These are phyloP conservation scores for Penaeus vannamei DNA, from an alignment of 1,140 invertebrate species.

Conservation along the genomic window DNA sequence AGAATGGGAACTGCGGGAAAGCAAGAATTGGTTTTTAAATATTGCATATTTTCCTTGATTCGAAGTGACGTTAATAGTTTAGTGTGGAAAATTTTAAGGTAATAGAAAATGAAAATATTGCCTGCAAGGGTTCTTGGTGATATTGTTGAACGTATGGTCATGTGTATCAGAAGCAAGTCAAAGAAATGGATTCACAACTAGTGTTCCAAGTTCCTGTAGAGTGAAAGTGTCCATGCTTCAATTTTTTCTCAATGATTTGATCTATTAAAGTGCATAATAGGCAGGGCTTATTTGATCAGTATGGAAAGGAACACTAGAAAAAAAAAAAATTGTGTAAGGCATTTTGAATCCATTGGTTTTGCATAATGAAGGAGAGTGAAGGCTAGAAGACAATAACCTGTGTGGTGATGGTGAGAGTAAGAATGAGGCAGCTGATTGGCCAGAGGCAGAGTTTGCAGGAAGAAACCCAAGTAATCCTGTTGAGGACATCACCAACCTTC, in stretches of 20 bases:
- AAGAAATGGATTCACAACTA: too few species aligned
- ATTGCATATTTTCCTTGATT: slow-evolving; percentile 11
- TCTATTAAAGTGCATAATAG: too few species aligned
- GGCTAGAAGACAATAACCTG: background rate
- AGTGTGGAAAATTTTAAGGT: slow-evolving; percentile 18
- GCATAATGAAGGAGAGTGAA: too few species aligned
- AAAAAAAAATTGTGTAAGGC: too few species aligned
- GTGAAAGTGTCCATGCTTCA: too few species aligned
- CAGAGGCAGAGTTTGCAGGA: slow-evolving; percentile 50
- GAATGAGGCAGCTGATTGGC: slow-evolving; percentile 32
- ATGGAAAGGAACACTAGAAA: too few species aligned
- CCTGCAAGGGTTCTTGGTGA: background rate
- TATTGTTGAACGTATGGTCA: too few species aligned
- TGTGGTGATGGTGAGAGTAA: slow-evolving; percentile 16
- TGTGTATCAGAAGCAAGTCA: too few species aligned
- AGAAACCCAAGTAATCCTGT: slow-evolving; percentile 50
- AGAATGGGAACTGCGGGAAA: slow-evolving; percentile 49
- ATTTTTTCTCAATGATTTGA: too few species aligned
- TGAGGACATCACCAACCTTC: slow-evolving; percentile 61
- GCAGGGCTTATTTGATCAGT: too few species aligned
- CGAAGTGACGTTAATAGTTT: background rate
- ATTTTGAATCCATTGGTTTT: too few species aligned
- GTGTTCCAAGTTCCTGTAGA: too few species aligned
- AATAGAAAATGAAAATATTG: slow-evolving; percentile 16
- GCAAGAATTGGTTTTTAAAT: slow-evolving; percentile 45